Percentiles rank a stretch among this genome's conserved stretches.
These are phyloP conservation scores for Apis laboriosa DNA, from an alignment of 1,140 invertebrate species.

Conservation along the genomic window DNA sequence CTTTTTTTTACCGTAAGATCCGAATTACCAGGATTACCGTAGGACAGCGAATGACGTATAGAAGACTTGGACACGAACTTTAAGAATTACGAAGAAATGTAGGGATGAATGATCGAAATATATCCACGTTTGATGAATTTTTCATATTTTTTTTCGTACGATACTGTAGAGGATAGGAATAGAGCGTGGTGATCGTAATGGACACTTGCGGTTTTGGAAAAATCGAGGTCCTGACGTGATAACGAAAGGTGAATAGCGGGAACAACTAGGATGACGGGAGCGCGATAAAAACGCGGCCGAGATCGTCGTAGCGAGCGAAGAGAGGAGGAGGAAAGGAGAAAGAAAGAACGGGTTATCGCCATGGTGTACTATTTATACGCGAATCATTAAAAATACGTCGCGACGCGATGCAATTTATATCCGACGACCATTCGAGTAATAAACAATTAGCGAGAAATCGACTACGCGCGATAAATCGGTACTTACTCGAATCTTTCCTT, in stretches of 20 bases:
- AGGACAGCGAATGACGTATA: too few species aligned
- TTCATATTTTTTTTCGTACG: too few species aligned
- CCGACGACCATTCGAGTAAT: slow-evolving; percentile 15
- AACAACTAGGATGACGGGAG: slow-evolving; percentile 6
- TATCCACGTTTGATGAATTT: too few species aligned
- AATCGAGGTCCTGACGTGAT: too few species aligned
- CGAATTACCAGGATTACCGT: too few species aligned
- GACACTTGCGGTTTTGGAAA: too few species aligned
- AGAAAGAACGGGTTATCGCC: slow-evolving; percentile 46
- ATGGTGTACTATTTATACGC: slow-evolving; percentile 49
- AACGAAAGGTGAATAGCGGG: neutral
- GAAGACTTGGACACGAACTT: too few species aligned
- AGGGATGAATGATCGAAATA: too few species aligned
- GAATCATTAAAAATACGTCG: slow-evolving; percentile 51
- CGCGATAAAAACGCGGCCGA: slow-evolving; percentile 2
- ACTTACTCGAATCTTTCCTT: neutral
- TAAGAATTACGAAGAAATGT: too few species aligned
- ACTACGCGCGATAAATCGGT: neutral
- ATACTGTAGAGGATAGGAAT: too few species aligned
- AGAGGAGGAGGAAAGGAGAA: neutral
- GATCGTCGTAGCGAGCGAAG: neutral
- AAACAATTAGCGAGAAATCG: slow-evolving; percentile 24
- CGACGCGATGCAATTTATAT: slow-evolving; percentile 41
- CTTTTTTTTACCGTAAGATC: neutral
- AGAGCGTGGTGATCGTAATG: too few species aligned